Base-by-base conservation (phyloP, 1,140 invertebrate species). In the Sycophila sp. region DNA sequence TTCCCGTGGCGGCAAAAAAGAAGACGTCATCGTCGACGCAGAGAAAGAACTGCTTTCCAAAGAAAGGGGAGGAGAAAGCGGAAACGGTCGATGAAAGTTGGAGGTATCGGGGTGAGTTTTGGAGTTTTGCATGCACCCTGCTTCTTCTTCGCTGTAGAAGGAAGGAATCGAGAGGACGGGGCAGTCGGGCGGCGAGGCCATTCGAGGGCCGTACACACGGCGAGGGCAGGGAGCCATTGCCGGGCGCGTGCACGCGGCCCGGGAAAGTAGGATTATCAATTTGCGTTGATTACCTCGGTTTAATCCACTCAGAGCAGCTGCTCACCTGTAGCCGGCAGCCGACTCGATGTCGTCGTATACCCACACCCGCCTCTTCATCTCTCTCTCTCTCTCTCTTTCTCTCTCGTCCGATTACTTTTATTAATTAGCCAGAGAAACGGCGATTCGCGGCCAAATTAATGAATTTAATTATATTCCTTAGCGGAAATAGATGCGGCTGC, bases 221-320 rank as follows among this genome's bases (percentile, higher is more conserved):
- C n/a, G n/a, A n/a, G n/a, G n/a, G n/a, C n/a, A n/a, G n/a, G 45
- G 19, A 38, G 36, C 38, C 40, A 67, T 51, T 36, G 42, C 40
- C n/a, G 34, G 11, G 63, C 13, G 49, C 13, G 17, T 10, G 45
- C 24, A 22, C 8, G 19, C 30, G 2, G 13, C 15, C 30, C 38
- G 22, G 30, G 17, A 78, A 81, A 83, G 80, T 81, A 79, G 78
- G 79, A 83, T 83, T 83, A 83, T 82, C 80, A 83, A 83, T 83
- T 81, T 81, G 80, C 81, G 77, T 81, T 82, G 80, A 83, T 83
- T 82, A 81, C 78, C 78, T 80, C 76, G 76, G 78, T 82, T 83
- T 83, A 83, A 82, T 82, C 81, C 80, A 82, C 81, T 83, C 78
- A 81, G 77, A 80, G 76, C 77, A 76, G 78, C 78, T 81, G 81